Evolutionary conservation across 2,888 invertebrate species (phyloP).

Genomic region (Trypoxylon attenuatum): DNA sequence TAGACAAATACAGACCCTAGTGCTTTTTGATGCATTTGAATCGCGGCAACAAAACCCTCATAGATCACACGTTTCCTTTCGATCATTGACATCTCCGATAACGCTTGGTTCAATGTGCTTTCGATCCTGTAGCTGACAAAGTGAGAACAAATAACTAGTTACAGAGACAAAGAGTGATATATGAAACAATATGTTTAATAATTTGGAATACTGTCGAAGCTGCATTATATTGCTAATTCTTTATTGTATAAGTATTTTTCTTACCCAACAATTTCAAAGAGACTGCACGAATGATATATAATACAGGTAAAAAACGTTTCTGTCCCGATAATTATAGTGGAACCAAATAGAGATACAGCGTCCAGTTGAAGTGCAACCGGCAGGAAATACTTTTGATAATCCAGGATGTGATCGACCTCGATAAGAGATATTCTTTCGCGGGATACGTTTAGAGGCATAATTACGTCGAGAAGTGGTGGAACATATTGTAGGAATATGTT

Average conservation of each 20-base stretch:
- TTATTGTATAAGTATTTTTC: not conserved
- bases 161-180: no score
- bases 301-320: slow-evolving; percentile 11
- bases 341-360: not conserved
- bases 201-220: not conserved
- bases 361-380: not conserved
- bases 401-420: not conserved
- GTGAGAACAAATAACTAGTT: no score
- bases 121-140: not conserved
- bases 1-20: not conserved
- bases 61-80: not conserved
- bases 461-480: slow-evolving; percentile 8
- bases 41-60: not conserved
- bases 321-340: slow-evolving; percentile 13
- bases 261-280: slow-evolving; percentile 15
- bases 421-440: not conserved
- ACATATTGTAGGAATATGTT: not conserved
- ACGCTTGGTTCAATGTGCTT: not conserved
- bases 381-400: slow-evolving; percentile 7
- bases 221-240: no score
- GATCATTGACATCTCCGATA: not conserved
- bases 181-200: not conserved
- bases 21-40: not conserved
- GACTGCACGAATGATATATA: slow-evolving; percentile 9
- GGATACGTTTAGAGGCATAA: slow-evolving; percentile 12